Percentiles rank a stretch among this genome's conserved stretches.
Evolutionary conservation across 2,113 vertebrate species (phyloP).

Genomic region (Hystrix cristata): DNA sequence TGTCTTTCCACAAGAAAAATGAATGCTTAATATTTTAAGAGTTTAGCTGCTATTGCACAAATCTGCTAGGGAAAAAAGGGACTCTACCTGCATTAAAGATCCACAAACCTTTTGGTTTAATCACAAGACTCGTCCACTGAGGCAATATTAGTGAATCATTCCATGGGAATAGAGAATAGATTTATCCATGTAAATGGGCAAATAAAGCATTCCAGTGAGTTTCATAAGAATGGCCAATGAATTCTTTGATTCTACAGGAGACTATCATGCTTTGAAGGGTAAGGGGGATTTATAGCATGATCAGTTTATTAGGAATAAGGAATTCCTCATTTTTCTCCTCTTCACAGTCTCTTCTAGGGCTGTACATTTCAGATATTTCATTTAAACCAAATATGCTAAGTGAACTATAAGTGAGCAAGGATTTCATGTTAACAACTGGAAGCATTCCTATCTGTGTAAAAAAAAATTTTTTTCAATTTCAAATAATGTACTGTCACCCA

Average conservation of each 20-base stretch:
- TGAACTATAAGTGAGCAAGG: neutral
- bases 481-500: neutral
- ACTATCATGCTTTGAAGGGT: neutral
- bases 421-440: slow-evolving; percentile 20
- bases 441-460: neutral
- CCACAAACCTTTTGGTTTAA: slow-evolving; percentile 69
- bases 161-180: neutral
- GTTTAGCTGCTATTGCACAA: slow-evolving; percentile 63
- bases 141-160: slow-evolving; percentile 34
- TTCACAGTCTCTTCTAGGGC: neutral
- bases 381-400: neutral
- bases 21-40: slow-evolving; percentile 65
- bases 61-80: slow-evolving; percentile 27
- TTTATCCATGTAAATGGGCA: neutral
- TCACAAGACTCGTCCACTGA: slow-evolving; percentile 51
- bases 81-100: neutral
- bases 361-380: neutral
- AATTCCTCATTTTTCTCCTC: neutral
- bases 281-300: neutral
- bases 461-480: neutral
- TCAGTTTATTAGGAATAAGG: slow-evolving; percentile 10
- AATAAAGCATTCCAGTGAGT: neutral
- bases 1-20: slow-evolving; percentile 73
- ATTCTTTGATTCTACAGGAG: neutral
- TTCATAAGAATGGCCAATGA: slow-evolving; percentile 17